Evolutionary conservation across 92 coral and sea anemone species (phyloP), one percentile per base, ranked within the genome.

Genomic region (Bergia sp.): DNA sequence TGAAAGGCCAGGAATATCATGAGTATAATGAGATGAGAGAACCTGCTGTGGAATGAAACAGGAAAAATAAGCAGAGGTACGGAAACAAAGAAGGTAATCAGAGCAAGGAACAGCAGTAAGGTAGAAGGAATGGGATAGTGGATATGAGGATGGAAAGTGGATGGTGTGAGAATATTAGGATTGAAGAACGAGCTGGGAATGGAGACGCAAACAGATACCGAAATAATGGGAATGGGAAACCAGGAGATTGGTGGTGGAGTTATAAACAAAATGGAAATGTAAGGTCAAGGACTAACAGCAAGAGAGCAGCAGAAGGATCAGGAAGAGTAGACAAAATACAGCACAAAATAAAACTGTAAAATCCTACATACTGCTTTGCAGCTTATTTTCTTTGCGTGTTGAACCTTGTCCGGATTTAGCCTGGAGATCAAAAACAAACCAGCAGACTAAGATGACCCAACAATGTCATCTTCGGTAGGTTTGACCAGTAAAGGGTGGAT

Each of bases 361-460:
- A 61, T 4, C 55, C 15, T 61, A 94, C 97, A 87, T 85, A 96
- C 98, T 23, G 98, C 96, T 77, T 93, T 91, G 37, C 86, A 75
- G 76, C 91, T 94, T 57, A 96, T 94, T 87, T 96, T 90, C 89
- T 96, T 96, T 7, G 98, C 98, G 85, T 93, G 89, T 29, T 90
- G 90, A 39, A 89, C 96, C 93, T 95, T 93, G 83, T 93, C 96
- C 36, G 99, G 99, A 76, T 95, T 85, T 20, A 96, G 92, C 89
- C 99, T 96, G 88, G 3, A 85, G 36, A 4, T 29, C 53, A 84
- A 16, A 15, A 40, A 77, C 40, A 67, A 37, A 21, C 10, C 13
- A 11, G 38, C 37, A 18, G 66, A 57, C 0, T 29, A 71, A 7
- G 40, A n/a, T 1, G 29, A 37, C 41, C 4, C n/a, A 73, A 73